Evolutionary conservation across 2,113 vertebrate genomes (phyloP).

Genomic region (Clinocottus analis): DNA sequence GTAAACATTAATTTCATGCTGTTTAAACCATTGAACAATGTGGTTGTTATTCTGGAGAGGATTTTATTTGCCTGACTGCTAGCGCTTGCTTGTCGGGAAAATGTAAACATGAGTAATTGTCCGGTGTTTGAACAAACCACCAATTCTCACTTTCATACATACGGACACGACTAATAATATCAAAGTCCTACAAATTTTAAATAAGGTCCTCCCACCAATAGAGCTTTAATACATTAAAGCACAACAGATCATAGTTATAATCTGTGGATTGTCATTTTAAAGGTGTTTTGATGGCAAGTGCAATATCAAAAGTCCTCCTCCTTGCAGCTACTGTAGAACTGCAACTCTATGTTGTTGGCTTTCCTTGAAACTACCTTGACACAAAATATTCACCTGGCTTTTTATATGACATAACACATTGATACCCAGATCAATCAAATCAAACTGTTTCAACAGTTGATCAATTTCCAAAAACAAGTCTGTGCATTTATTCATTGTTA

Average conservation of each 20-base stretch:
- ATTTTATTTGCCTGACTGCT: background rate
- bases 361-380: conserved; percentile 1
- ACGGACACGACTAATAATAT: background rate
- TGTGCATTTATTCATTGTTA: conserved; percentile 17
- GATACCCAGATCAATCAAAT: conserved; percentile 10
- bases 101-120: conserved; percentile 14
- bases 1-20: background rate
- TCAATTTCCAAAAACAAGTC: background rate
- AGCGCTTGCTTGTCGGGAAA: background rate
- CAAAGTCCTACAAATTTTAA: background rate
- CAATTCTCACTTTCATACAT: background rate
- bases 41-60: background rate
- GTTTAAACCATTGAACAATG: background rate
- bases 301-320: background rate
- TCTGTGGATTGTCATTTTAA: conserved; percentile 9
- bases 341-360: background rate
- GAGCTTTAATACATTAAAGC: conserved; percentile 25
- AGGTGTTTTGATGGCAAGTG: background rate
- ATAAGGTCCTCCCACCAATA: background rate
- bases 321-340: background rate
- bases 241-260: conserved; percentile 20
- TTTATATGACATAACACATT: background rate
- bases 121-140: background rate
- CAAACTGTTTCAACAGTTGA: background rate
- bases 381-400: conserved; percentile 11